A percentile compares a stretch with the other conserved stretches of the same genome.
Conservation (phyloP, 2,797 vertebrate species). For the Microchirus variegatus region DNA sequence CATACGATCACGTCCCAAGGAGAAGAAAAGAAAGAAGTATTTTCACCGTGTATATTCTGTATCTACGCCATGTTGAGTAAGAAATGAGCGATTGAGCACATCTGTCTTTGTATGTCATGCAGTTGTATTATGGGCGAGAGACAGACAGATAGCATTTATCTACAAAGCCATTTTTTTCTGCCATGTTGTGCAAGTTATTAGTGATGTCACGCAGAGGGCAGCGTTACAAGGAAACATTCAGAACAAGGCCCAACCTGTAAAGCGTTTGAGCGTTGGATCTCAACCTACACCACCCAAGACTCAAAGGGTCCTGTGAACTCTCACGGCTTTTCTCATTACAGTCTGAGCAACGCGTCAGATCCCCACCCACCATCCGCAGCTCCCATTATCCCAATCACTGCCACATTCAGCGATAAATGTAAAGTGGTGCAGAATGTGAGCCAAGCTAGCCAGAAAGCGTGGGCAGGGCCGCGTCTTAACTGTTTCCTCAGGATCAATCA, state of each 20-base stretch:
- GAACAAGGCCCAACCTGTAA: slow-evolving; percentile 45
- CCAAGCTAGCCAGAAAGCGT: slow-evolving; percentile 54
- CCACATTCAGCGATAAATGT: slow-evolving; percentile 64
- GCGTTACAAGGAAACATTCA: slow-evolving; percentile 16
- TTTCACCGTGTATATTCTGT: slow-evolving; percentile 53
- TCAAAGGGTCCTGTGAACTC: slow-evolving; percentile 47
- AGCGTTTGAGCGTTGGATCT: slow-evolving; percentile 37
- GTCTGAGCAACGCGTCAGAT: slow-evolving; percentile 44
- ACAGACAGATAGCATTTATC: slow-evolving; percentile 37
- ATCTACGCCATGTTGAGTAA: slow-evolving; percentile 41
- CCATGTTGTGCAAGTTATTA: slow-evolving; percentile 39
- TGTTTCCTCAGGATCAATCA: slow-evolving; percentile 73
- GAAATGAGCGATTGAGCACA: slow-evolving; percentile 50
- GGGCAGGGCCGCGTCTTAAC: slow-evolving; percentile 59
- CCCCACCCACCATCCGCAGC: slow-evolving; percentile 38
- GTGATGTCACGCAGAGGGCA: slow-evolving; percentile 43
- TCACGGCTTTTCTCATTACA: slow-evolving; percentile 50
- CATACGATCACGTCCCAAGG: slow-evolving; percentile 50
- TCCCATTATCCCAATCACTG: slow-evolving; percentile 61
- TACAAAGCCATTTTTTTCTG: slow-evolving; percentile 31
- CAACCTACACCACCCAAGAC: slow-evolving; percentile 36
- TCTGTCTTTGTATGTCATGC: slow-evolving; percentile 45
- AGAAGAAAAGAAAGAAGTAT: slow-evolving; percentile 50
- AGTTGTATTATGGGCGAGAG: slow-evolving; percentile 28
- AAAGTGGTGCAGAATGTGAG: slow-evolving; percentile 60